Conservation (phyloP, 2,797 vertebrate species). For the Siniperca obscura region DNA sequence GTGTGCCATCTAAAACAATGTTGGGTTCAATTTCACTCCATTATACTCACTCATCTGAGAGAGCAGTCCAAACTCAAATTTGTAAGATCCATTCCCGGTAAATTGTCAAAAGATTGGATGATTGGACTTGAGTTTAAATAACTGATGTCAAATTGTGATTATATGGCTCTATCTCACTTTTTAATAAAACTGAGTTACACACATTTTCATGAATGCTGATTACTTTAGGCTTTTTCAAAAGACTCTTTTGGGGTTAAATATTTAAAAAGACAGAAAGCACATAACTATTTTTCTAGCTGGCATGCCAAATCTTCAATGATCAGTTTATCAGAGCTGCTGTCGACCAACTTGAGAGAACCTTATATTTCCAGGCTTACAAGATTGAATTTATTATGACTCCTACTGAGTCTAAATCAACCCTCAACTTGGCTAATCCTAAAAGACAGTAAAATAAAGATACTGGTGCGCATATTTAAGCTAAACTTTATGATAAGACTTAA, state of each 20-base stretch:
- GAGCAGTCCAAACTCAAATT: conserved; percentile 40
- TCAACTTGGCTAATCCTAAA: conserved; percentile 15
- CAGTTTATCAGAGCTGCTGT: conserved; percentile 40
- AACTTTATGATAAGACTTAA: background rate
- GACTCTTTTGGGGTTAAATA: conserved; percentile 61
- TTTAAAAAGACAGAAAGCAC: conserved; percentile 51
- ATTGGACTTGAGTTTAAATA: conserved; percentile 64
- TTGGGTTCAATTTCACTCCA: conserved; percentile 36
- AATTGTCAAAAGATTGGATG: conserved; percentile 64
- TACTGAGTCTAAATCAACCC: conserved; percentile 48
- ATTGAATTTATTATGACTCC: conserved; percentile 49
- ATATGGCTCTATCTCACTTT: conserved; percentile 60
- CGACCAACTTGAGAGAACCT: background rate
- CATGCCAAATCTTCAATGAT: conserved; percentile 28
- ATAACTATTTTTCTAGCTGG: conserved; percentile 43
- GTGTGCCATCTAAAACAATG: conserved; percentile 48
- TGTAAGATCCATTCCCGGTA: conserved; percentile 40
- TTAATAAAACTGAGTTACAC: conserved; percentile 65
- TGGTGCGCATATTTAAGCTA: background rate
- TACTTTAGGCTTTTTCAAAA: conserved; percentile 54
- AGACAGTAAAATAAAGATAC: conserved; percentile 1
- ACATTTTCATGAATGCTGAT: conserved; percentile 59
- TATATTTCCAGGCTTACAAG: conserved; percentile 44
- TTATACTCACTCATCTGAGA: conserved; percentile 24
- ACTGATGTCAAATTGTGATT: conserved; percentile 61